A percentile compares a stretch with the other conserved stretches of the same genome.
These are phyloP conservation scores for Scaptomyza tumidula DNA, from an alignment of 2,888 invertebrate species.

Conservation along the genomic window DNA sequence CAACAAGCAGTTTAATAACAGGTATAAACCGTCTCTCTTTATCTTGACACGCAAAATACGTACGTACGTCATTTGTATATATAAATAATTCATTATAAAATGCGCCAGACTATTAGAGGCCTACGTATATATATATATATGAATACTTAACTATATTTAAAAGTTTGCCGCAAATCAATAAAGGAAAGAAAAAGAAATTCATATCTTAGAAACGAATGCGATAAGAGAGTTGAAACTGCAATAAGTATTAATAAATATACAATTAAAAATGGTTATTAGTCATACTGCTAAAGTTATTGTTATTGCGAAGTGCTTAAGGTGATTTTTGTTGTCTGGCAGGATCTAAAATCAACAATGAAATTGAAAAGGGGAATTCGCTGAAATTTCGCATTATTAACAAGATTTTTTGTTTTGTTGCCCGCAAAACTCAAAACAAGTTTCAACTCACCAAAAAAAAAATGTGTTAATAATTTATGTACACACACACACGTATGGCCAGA, in stretches of 20 bases:
- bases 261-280: conserved; percentile 32
- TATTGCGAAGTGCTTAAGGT: neutral
- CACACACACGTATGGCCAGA: conserved; percentile 4
- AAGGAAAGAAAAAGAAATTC: conserved; percentile 36
- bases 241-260: conserved; percentile 4
- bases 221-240: conserved; percentile 36
- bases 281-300: conserved; percentile 55
- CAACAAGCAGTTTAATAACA: conserved; percentile 4
- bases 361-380: conserved; percentile 26
- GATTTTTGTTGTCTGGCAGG: neutral
- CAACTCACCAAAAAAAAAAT: conserved; percentile 21
- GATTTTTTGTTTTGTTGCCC: conserved; percentile 7
- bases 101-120: conserved; percentile 20
- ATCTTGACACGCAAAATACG: conserved; percentile 3
- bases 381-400: conserved; percentile 42
- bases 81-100: conserved; percentile 16
- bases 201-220: conserved; percentile 23
- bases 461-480: conserved; percentile 46
- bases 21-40: conserved; percentile 13
- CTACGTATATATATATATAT: neutral
- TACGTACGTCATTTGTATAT: neutral
- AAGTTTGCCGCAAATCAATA: conserved; percentile 8
- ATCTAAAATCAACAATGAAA: conserved; percentile 17
- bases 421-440: conserved; percentile 43
- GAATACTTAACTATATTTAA: neutral